Conservation (phyloP, 1,140 invertebrate genomes). For the Zaprionus capensis region DNA sequence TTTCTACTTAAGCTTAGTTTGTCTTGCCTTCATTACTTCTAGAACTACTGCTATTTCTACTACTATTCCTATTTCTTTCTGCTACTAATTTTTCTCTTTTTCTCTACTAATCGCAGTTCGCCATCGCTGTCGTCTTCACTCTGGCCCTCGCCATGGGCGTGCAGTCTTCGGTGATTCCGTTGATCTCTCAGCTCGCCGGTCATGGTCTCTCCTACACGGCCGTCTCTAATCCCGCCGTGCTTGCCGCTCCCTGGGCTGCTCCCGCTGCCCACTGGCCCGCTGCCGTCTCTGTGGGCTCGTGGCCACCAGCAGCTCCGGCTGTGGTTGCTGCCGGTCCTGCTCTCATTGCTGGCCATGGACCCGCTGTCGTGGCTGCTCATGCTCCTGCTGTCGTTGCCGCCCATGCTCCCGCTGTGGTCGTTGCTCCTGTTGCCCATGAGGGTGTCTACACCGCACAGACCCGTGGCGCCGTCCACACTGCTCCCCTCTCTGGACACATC, state of each 20-base stretch:
- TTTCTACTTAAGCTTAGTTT: not conserved
- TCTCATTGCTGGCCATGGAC: conserved; percentile 17
- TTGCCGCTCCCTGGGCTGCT: conserved; percentile 62
- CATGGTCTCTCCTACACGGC: conserved; percentile 75
- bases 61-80: not conserved
- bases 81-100: not conserved
- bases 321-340: conserved; percentile 27
- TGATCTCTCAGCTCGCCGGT: conserved; percentile 67
- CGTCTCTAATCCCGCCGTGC: conserved; percentile 60
- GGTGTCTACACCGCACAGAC: conserved; percentile 85
- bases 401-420: conserved; percentile 60
- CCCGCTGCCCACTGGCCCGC: conserved; percentile 68
- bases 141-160: conserved; percentile 82
- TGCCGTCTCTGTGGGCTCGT: conserved; percentile 58
- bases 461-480: conserved; percentile 85
- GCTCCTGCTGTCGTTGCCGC: conserved; percentile 34
- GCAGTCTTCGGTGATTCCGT: conserved; percentile 77
- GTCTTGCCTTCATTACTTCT: not conserved
- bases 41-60: not conserved
- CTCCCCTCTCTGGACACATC: conserved; percentile 84
- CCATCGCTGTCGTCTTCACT: conserved; percentile 67
- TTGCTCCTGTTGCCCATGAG: conserved; percentile 69
- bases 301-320: conserved; percentile 41
- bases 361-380: conserved; percentile 44
- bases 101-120: conserved; percentile 61